Conservation (phyloP, 2,797 vertebrate species). For the Poecilia wingei region DNA sequence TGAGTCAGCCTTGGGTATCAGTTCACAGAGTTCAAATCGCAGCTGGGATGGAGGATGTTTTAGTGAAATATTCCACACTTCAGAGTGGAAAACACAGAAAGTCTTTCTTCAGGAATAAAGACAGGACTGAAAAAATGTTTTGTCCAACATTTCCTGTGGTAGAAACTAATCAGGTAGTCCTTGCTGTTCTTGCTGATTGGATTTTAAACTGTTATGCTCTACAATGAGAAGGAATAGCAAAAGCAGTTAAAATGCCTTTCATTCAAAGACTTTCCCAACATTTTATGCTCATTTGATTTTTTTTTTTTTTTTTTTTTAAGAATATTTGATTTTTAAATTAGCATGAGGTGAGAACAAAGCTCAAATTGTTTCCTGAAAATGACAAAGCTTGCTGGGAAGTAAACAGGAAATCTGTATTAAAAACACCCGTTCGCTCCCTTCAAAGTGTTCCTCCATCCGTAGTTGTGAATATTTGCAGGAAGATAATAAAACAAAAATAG, state of each 20-base stretch:
- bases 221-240: not conserved
- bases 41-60: not conserved
- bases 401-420: not conserved
- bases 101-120: not conserved
- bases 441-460: not conserved
- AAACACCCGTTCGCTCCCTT: not conserved
- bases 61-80: not conserved
- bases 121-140: not conserved
- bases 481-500: conserved; percentile 11
- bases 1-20: not conserved
- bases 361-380: not conserved
- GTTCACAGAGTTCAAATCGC: not conserved
- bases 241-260: not conserved
- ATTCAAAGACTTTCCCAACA: not conserved
- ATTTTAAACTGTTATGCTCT: not conserved
- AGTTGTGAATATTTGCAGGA: conserved; percentile 2
- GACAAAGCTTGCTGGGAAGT: not conserved
- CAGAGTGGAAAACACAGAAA: not conserved
- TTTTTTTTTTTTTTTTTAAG: too few relatives aligned
- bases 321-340: not conserved
- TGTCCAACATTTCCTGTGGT: not conserved
- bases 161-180: not conserved
- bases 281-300: not conserved
- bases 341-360: not conserved
- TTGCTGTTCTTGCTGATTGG: not conserved